Conservation (phyloP, 2,888 invertebrate genomes). For the Tetragonula carbonaria region DNA sequence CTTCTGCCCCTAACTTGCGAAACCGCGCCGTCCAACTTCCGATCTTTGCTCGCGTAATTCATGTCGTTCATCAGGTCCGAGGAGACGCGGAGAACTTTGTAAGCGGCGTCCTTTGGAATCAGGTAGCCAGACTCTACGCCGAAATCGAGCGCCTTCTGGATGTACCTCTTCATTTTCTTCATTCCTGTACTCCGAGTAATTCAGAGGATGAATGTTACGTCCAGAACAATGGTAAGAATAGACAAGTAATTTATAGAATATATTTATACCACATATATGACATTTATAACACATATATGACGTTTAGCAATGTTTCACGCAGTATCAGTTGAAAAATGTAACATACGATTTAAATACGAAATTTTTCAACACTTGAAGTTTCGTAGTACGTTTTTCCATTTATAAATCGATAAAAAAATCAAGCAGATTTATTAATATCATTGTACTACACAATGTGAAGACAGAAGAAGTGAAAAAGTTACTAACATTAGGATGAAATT, state of each 20-base stretch:
- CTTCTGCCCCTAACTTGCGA: slow-evolving; percentile 30
- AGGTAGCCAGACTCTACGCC: slow-evolving; percentile 74
- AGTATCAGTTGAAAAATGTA: background rate
- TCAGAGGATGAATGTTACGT: background rate
- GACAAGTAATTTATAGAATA: no score
- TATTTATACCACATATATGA: no score
- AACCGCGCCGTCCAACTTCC: background rate
- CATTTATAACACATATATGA: no score
- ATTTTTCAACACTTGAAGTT: background rate
- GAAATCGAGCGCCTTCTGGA: slow-evolving; percentile 73
- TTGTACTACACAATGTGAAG: no score
- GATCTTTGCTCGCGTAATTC: background rate
- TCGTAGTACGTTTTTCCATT: no score
- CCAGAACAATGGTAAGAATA: background rate
- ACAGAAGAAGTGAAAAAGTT: no score
- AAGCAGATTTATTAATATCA: no score
- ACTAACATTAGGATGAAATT: no score
- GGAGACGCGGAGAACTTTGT: slow-evolving; percentile 71
- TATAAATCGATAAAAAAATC: no score
- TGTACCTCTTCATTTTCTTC: slow-evolving; percentile 64
- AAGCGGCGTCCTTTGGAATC: slow-evolving; percentile 65
- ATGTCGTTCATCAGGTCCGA: slow-evolving; percentile 65
- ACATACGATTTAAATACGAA: background rate
- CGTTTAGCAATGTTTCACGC: no score
- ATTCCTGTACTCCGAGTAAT: slow-evolving; percentile 39